Base-by-base conservation (phyloP, 2,888 invertebrate species). In the Latheticus oryzae region DNA sequence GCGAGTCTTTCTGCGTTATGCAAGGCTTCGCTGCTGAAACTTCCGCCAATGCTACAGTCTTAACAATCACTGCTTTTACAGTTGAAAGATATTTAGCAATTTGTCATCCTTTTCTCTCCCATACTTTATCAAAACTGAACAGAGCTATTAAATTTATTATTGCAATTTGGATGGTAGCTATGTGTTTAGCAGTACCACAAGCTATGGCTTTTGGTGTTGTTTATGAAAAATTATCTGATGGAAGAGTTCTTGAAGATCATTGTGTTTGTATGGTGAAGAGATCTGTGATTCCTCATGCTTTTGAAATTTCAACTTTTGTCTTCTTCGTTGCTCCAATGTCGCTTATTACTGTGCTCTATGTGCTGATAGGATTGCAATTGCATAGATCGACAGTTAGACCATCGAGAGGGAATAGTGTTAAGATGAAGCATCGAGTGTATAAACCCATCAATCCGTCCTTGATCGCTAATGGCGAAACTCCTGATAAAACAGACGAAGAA, bases 71-170 rank as follows among this genome's bases (percentile, higher is more conserved):
- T 0, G 92, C 93, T 1, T 95, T 95, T 76, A 95, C 90, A 0
- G 87, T 93, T 7, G 95, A 95, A 76, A 83, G 95, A 60, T 95
- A 93, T 74, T 87, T 93, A 23, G 93, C 93, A 2, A 93, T 93
- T 67, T 93, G 92, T 71, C 88, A 91, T 72, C 95, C 95, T 0
- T 91, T 95, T 70, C 82, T 87, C 71, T 87, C 89, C 1, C 92
- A 93, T 74, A 90, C 90, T 2, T 87, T 92, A 84, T 92, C 93
- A 1, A 91, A 92, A 68, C 79, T 94, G 24, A 89, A 90, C 15
- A 83, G 95, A 53, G 93, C 92, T 1, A 84, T 93, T 43, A 87
- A 90, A 66, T 88, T 90, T 64, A 82, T 88, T 43, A 74, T 84
- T 7, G 75, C 84, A 2, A 89, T 94, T 68, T 95, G 95, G 95